Percentiles rank a stretch among this genome's conserved stretches.
Evolutionary conservation across 2,888 invertebrate species (phyloP).

Genomic region (Exephanes ischioxanthus): DNA sequence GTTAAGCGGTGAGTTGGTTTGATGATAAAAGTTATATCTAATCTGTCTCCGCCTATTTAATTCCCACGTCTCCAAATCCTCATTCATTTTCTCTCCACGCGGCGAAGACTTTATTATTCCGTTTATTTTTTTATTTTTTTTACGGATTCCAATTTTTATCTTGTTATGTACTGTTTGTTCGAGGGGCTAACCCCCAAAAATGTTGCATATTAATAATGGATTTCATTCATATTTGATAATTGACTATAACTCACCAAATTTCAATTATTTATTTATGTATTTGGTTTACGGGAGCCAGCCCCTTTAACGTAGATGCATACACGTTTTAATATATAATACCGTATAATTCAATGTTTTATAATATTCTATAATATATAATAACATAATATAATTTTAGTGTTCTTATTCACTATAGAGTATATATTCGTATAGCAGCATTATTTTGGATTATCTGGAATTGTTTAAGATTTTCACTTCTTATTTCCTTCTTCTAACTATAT

Average conservation of each 20-base stretch:
- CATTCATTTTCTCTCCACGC: not conserved
- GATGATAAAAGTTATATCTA: not conserved
- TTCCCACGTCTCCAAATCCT: not conserved
- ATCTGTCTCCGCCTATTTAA: not conserved
- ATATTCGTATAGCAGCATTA: too few species aligned
- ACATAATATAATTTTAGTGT: too few species aligned
- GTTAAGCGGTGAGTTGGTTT: slow-evolving; percentile 54
- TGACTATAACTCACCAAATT: not conserved
- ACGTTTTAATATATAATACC: too few species aligned
- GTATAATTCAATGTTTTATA: too few species aligned
- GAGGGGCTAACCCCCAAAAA: not conserved
- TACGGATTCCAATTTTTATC: not conserved
- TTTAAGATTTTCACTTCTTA: too few species aligned
- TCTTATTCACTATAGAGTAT: too few species aligned
- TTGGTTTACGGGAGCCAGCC: not conserved
- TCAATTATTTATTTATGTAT: not conserved
- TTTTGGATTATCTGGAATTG: too few species aligned
- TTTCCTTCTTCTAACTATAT: too few species aligned
- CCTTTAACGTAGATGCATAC: too few species aligned
- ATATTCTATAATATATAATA: too few species aligned
- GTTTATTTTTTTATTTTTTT: not conserved
- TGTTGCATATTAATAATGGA: not conserved
- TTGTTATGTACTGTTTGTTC: not conserved
- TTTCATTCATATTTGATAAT: not conserved
- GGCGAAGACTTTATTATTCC: not conserved